Base-by-base conservation (phyloP, 2,797 vertebrate species). In the Chelonia mydas region DNA sequence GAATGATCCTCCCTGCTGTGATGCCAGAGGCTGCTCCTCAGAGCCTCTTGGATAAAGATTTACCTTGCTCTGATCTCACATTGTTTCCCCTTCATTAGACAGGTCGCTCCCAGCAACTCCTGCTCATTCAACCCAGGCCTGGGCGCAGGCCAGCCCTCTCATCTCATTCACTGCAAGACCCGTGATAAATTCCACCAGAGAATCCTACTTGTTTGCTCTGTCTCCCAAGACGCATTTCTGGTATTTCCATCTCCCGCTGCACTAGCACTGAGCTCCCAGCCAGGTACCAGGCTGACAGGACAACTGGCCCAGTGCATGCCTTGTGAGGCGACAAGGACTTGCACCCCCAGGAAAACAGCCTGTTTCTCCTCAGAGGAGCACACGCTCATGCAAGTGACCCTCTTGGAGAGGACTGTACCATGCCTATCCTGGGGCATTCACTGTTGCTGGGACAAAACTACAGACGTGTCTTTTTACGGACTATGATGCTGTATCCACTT, bases 261-360 rank as follows among this genome's bases (percentile, higher is more conserved):
- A 2, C 1, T 1, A 4, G 21, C 0, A 5, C 85, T 6, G 50
- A 49, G 49, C 74, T n/a, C 83, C 21, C 54, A 1, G 28, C 81
- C 49, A 28, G 0, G 3, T 6, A 54, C 77, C 12, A 37, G 28
- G 57, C 51, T 13, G 0, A 8, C 25, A 77, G 49, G 47, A 55
- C 37, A 27, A 3, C 13, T 3, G 16, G 74, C 51, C 61, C 77
- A 3, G 21, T 2, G 68, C 31, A 84, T 15, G 0, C 0, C 0
- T 12, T 0, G 17, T 15, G 11, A 61, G 74, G 61, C 50, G 31
- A 3, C 1, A 31, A 59, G 51, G 23, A 47, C 45, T 5, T 3
- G 41, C 13, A 9, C 74, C 25, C 74, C 25, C 6, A 23, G 28
- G 41, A 16, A 45, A 74, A 23, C 2, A 27, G 37, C 25, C 45